These are phyloP conservation scores for Theocolax elegans DNA, from an alignment of 1,140 invertebrate genomes.

Conservation along the genomic window DNA sequence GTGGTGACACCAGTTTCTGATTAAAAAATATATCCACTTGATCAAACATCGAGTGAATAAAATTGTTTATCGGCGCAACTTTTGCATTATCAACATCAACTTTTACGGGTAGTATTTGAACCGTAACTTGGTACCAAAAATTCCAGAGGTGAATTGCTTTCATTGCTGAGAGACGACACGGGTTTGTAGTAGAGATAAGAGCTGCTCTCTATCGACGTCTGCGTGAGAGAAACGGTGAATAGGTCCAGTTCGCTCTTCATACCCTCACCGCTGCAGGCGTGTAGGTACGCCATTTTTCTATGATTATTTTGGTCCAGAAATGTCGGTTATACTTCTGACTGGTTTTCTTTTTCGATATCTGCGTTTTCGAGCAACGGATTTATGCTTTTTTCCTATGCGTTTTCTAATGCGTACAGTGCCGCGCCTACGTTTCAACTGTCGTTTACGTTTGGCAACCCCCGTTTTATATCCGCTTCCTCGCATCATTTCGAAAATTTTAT, in stretches of 20 bases:
- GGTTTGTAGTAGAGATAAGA: slow-evolving; percentile 60
- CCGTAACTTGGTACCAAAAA: slow-evolving; percentile 59
- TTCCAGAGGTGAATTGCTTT: slow-evolving; percentile 55
- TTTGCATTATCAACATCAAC: neutral
- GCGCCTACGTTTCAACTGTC: neutral
- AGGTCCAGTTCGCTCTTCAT: too few species aligned
- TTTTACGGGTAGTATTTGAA: too few species aligned
- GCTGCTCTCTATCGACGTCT: slow-evolving; percentile 57
- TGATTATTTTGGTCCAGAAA: neutral
- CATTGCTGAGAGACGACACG: slow-evolving; percentile 54
- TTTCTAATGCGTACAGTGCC: neutral
- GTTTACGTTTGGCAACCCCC: neutral
- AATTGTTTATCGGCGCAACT: slow-evolving; percentile 44
- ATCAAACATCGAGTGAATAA: slow-evolving; percentile 56
- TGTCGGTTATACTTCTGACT: too few species aligned
- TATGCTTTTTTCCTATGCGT: neutral
- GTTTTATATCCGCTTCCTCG: slow-evolving; percentile 44
- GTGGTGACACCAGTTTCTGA: slow-evolving; percentile 62
- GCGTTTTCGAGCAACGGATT: too few species aligned
- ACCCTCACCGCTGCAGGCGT: too few species aligned
- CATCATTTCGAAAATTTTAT: slow-evolving; percentile 43
- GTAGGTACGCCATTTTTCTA: neutral
- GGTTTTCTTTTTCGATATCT: too few species aligned
- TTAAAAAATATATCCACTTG: slow-evolving; percentile 61
- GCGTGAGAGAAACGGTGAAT: too few species aligned